Evolutionary conservation across 1,140 invertebrate species (phyloP).

Genomic region (Phortica variegata): DNA sequence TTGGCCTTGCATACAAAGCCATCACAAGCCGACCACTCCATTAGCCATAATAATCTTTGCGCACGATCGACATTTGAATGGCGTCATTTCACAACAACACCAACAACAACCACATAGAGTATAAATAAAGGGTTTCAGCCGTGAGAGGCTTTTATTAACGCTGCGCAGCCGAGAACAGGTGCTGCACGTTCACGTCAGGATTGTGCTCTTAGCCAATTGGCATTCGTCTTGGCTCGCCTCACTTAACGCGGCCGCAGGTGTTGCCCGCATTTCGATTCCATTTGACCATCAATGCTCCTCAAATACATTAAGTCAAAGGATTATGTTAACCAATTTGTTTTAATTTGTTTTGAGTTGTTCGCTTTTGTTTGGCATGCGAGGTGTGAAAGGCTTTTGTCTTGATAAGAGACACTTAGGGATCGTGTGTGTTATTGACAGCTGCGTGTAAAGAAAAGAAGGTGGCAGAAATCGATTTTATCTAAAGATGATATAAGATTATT

Average conservation of each 20-base stretch:
- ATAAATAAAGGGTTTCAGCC: neutral
- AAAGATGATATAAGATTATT: too few species aligned
- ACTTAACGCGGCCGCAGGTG: conserved; percentile 35
- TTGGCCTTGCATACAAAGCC: conserved; percentile 16
- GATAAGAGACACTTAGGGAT: conserved; percentile 27
- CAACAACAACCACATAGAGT: conserved; percentile 31
- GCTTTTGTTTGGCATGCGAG: conserved; percentile 16
- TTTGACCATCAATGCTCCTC: conserved; percentile 29
- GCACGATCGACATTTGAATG: conserved; percentile 18
- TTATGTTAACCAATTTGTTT: conserved; percentile 51
- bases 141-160: conserved; percentile 28
- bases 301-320: conserved; percentile 37
- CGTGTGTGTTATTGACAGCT: conserved; percentile 13
- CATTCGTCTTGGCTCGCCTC: conserved; percentile 39
- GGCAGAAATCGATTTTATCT: too few species aligned
- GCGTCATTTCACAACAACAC: conserved; percentile 28
- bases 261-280: conserved; percentile 20
- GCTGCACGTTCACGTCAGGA: conserved; percentile 45
- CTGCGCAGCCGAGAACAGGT: conserved; percentile 44
- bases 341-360: conserved; percentile 25
- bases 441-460: too few species aligned
- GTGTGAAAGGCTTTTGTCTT: conserved; percentile 24
- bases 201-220: conserved; percentile 25
- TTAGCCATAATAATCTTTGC: too few species aligned
- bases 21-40: conserved; percentile 18